A percentile compares a stretch with the other conserved stretches of the same genome.
phyloP scores from a whole-genome alignment of 2,888 invertebrate genomes.

The Chrysolina haemoptera region DNA sequence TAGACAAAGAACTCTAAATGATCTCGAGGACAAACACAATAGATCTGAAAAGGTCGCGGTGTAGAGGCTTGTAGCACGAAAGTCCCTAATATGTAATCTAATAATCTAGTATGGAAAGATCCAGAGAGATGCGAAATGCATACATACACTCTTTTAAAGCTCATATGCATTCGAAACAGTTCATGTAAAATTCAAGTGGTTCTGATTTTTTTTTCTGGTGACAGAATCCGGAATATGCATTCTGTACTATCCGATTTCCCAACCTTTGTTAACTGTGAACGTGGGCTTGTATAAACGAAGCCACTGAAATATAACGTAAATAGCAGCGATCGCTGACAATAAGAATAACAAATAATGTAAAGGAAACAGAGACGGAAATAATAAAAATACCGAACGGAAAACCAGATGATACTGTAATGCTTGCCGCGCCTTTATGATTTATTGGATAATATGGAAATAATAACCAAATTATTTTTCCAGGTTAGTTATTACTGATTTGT shows the following conservation, averaged over 20 bases:
- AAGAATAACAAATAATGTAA: conserved; percentile 59
- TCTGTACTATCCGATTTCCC: neutral
- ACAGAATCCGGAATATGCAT: neutral
- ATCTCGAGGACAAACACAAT: no score
- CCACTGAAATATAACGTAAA: conserved; percentile 19
- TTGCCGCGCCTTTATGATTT: conserved; percentile 55
- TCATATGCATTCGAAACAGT: no score
- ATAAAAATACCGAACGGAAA: conserved; percentile 61
- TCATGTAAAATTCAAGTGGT: no score
- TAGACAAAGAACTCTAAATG: no score
- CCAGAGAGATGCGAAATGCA: no score
- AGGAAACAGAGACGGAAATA: conserved; percentile 63
- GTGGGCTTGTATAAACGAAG: conserved; percentile 18
- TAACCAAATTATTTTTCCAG: conserved; percentile 59
- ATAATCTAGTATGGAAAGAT: no score
- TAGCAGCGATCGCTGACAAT: conserved; percentile 40
- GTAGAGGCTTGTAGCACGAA: no score
- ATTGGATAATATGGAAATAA: conserved; percentile 59
- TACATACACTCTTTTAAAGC: no score
- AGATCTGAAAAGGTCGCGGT: no score
- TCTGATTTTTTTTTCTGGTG: neutral
- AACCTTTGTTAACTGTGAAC: conserved; percentile 8
- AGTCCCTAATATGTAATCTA: no score
- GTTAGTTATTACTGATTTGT: conserved; percentile 57
- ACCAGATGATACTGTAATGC: conserved; percentile 57